Percentiles rank a stretch among this genome's conserved stretches.
Conservation (phyloP, 2,797 vertebrate genomes). For the Channallabes apus region DNA sequence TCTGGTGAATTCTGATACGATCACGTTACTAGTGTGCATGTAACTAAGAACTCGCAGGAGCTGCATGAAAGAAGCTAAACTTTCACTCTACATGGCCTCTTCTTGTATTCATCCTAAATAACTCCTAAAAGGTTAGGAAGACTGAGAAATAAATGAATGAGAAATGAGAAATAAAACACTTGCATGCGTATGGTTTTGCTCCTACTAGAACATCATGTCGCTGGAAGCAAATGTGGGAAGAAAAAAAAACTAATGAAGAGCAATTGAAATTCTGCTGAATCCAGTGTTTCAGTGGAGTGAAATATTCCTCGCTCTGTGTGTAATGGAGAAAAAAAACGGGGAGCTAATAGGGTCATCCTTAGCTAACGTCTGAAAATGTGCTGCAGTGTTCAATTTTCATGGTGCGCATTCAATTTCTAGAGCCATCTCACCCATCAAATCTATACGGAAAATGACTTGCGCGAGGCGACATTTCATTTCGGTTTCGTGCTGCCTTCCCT, state of each 20-base stretch:
- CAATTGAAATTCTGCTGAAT: constrained; percentile 60
- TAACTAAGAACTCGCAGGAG: not conserved
- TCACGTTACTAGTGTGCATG: not conserved
- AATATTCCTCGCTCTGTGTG: constrained; percentile 48
- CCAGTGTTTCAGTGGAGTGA: constrained; percentile 53
- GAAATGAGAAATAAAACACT: constrained; percentile 30
- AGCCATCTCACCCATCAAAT: constrained; percentile 52
- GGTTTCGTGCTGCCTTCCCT: constrained; percentile 54
- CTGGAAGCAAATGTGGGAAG: constrained; percentile 47
- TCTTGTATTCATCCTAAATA: not conserved
- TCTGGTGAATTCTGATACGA: not conserved
- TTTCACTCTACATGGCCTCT: not conserved
- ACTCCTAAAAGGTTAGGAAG: not conserved
- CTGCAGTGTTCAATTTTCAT: constrained; percentile 58
- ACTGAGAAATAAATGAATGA: too few species aligned
- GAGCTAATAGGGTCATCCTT: constrained; percentile 62
- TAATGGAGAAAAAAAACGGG: constrained; percentile 37
- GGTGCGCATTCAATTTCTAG: constrained; percentile 58
- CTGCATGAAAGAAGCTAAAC: too few species aligned
- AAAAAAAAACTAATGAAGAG: constrained; percentile 56
- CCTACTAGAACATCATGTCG: constrained; percentile 34
- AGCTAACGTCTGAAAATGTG: constrained; percentile 60
- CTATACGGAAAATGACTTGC: constrained; percentile 54
- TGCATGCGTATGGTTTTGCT: constrained; percentile 11
- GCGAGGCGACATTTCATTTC: constrained; percentile 48